Base-by-base conservation (phyloP, 2,113 vertebrate genomes). In the Pollachius pollachius region DNA sequence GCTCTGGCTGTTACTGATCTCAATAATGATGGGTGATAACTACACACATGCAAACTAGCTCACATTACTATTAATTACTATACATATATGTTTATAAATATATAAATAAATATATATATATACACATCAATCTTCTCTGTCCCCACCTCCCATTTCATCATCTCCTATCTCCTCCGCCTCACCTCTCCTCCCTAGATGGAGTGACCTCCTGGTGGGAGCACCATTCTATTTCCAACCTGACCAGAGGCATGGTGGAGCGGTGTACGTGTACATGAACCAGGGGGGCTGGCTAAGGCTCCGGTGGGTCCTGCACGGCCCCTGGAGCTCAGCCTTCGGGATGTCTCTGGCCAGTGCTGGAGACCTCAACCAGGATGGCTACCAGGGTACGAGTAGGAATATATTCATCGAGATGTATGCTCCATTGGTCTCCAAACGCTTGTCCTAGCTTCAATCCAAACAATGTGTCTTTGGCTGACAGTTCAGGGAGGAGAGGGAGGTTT, bases 321-420 rank as follows among this genome's bases (percentile, higher is more conserved):
- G 77, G 0, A 72, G 69, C 19, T 98, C 96, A 0, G 93, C 81
- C 0, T 98, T 99, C 0, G 97, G 97, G 8, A 92, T 97, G 17
- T 83, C 94, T 0, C 77, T 98, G 57, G 87, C 90, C 52, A 91
- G 92, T 37, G 85, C 94, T 0, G 96, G 95, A 27, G 97, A 98
- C 73, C 27, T 98, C 69, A 92, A 98, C 87, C 94, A 96, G 80
- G 97, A 99, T 0, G 96, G 95, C 21, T 98, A 97, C 81, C 94
- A 94, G 83, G 97, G 97, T 99, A 85, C 65, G 3, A 34, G 30
- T 34, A 34, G 3, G 4, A 34, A 34, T 34, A 34, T 34, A 4
- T 34, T 34, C 30, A 34, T 34, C 3, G 30, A 34, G 4, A 34
- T 34, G 30, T 34, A 34, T 34, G 30, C 4, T 34, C 30, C 4